phyloP scores from a whole-genome alignment of 2,888 invertebrate species.

The Melanostoma scalare region DNA sequence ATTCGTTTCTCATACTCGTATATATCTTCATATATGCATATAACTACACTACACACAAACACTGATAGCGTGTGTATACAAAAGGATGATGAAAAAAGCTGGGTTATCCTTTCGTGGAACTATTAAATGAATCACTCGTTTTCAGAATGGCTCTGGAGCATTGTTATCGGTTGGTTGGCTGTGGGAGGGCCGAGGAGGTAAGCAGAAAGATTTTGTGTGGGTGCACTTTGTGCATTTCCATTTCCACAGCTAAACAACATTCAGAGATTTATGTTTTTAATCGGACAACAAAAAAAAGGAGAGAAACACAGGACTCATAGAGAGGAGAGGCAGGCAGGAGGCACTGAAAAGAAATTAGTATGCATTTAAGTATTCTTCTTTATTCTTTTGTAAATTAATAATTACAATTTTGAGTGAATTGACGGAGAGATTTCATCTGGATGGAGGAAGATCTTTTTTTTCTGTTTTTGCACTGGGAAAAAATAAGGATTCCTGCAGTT shows the following conservation, averaged over 20 bases:
- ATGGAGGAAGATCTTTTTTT: neutral
- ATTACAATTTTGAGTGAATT: slow-evolving; percentile 19
- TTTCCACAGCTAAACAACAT: slow-evolving; percentile 18
- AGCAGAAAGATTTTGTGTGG: neutral
- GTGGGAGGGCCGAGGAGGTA: neutral
- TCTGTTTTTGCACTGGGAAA: neutral
- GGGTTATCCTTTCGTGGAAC: slow-evolving; percentile 58
- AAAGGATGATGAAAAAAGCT: slow-evolving; percentile 17
- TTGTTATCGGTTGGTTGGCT: slow-evolving; percentile 35
- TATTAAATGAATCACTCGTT: slow-evolving; percentile 62
- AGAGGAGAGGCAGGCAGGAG: slow-evolving; percentile 16
- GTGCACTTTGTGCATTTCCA: slow-evolving; percentile 34
- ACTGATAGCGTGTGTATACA: slow-evolving; percentile 37
- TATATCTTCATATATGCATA: neutral
- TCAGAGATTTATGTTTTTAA: slow-evolving; percentile 42
- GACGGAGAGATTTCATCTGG: slow-evolving; percentile 11
- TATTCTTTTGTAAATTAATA: slow-evolving; percentile 24
- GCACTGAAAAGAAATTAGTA: slow-evolving; percentile 34
- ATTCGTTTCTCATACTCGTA: slow-evolving; percentile 30
- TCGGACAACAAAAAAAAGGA: slow-evolving; percentile 38
- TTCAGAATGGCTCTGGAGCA: slow-evolving; percentile 53
- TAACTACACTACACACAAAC: slow-evolving; percentile 33
- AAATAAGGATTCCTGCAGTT: neutral
- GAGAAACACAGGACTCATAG: neutral
- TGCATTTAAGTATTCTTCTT: slow-evolving; percentile 15